Evolutionary conservation across 2,113 vertebrate genomes (phyloP).

Genomic region (Holacanthus passer): DNA sequence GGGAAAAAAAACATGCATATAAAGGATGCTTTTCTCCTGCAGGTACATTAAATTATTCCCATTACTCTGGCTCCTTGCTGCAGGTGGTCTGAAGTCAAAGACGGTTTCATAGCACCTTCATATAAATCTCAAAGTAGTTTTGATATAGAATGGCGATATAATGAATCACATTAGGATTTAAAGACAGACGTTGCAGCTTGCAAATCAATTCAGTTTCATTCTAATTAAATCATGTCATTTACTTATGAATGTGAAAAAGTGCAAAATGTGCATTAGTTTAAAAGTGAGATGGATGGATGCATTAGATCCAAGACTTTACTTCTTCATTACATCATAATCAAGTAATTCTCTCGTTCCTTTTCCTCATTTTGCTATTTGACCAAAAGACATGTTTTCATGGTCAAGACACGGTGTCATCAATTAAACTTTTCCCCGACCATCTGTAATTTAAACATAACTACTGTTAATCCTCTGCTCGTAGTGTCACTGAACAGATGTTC

Average conservation of each 20-base stretch:
- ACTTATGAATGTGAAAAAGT: neutral
- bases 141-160: neutral
- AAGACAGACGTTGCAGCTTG: neutral
- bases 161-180: neutral
- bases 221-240: neutral
- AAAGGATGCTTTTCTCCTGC: neutral
- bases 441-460: constrained; percentile 5
- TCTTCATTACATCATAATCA: neutral
- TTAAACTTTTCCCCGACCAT: neutral
- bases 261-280: too few species aligned
- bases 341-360: neutral
- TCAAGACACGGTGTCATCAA: too few species aligned
- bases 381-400: too few species aligned
- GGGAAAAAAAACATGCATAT: neutral
- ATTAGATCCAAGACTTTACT: neutral
- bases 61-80: neutral
- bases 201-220: neutral
- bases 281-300: constrained; percentile 8
- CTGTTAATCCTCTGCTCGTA: constrained; percentile 1
- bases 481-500: constrained; percentile 9
- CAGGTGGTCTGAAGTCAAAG: neutral
- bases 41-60: neutral
- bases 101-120: neutral
- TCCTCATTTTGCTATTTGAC: neutral
- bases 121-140: neutral